phyloP scores from a whole-genome alignment of 2,797 vertebrate genomes.

The Danio choprae region DNA sequence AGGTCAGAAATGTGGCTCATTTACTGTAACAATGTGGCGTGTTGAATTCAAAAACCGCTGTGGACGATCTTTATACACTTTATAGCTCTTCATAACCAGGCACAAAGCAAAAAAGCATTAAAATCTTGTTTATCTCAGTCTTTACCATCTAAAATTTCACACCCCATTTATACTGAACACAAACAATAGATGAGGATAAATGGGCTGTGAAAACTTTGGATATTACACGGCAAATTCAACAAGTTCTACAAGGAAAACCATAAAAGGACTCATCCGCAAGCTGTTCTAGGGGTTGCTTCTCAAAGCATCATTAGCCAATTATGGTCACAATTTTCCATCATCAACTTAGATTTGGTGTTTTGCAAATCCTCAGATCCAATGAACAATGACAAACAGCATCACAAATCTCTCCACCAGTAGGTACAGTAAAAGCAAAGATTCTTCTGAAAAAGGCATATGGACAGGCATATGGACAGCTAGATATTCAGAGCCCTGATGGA shows the following conservation, averaged over 20 bases:
- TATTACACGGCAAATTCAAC: neutral
- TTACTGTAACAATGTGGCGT: neutral
- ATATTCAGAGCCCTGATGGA: no score
- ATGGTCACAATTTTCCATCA: neutral
- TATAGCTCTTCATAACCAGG: neutral
- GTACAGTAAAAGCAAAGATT: no score
- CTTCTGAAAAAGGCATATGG: no score
- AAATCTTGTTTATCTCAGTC: neutral
- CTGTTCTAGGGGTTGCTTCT: neutral
- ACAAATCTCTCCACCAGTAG: no score
- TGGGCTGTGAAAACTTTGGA: neutral
- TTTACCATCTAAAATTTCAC: neutral
- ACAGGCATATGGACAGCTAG: no score
- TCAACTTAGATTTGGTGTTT: no score
- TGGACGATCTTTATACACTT: neutral
- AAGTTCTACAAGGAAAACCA: conserved; percentile 12
- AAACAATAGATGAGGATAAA: neutral
- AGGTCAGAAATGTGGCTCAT: neutral
- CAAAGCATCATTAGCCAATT: neutral
- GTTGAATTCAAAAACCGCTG: neutral
- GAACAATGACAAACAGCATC: no score
- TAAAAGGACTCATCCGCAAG: neutral
- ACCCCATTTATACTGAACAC: conserved; percentile 9
- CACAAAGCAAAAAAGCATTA: neutral
- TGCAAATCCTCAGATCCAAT: no score